phyloP scores from a whole-genome alignment of 1,140 invertebrate genomes.

The Neuroterus valhalla region DNA sequence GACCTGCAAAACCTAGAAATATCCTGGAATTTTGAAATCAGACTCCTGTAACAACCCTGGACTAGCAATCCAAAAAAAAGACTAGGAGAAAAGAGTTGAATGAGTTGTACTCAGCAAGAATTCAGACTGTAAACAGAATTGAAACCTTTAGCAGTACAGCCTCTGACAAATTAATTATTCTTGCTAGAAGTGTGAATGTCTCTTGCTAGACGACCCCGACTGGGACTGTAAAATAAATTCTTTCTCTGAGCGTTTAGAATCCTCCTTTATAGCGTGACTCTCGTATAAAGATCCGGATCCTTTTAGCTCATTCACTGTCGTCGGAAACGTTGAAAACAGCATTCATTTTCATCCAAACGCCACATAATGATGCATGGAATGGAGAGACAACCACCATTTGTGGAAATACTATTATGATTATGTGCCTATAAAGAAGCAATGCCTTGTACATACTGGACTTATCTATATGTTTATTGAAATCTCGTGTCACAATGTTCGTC shows the following conservation, averaged over 20 bases:
- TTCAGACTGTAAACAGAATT: too few relatives aligned
- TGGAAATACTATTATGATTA: background rate
- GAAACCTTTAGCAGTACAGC: too few relatives aligned
- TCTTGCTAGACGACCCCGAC: background rate
- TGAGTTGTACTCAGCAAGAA: too few relatives aligned
- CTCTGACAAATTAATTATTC: background rate
- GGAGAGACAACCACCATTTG: background rate
- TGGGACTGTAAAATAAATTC: background rate
- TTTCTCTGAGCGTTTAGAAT: background rate
- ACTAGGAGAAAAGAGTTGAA: too few relatives aligned
- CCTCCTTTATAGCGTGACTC: background rate
- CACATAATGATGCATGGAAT: background rate
- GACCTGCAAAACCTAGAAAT: too few relatives aligned
- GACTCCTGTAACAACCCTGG: too few relatives aligned
- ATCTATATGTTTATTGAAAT: too few relatives aligned
- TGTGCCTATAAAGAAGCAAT: too few relatives aligned
- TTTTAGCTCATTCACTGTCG: constrained; percentile 21
- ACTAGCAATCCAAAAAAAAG: too few relatives aligned
- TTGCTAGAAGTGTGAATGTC: background rate
- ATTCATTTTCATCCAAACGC: background rate
- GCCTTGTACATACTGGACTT: too few relatives aligned
- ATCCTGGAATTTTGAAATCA: too few relatives aligned
- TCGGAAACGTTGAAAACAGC: constrained; percentile 10
- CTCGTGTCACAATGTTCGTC: too few relatives aligned
- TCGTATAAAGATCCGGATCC: constrained; percentile 13